Evolutionary conservation across 1,140 invertebrate genomes (phyloP), one percentile per base, ranked within the genome.

Genomic region (Scaptomyza graminum): DNA sequence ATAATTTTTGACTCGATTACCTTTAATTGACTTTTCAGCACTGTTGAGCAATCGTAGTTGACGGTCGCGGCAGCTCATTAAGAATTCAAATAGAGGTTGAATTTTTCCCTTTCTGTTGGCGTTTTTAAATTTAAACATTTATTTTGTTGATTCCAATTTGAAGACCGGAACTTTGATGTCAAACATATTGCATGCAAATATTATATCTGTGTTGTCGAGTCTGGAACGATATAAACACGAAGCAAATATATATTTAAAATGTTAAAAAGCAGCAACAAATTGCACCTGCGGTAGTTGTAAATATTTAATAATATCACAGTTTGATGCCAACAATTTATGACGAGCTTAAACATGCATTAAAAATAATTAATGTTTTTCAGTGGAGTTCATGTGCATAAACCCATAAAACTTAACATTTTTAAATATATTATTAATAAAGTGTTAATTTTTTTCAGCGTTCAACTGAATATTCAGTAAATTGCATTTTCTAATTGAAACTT

Each of bases 21-120:
- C 83, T 88, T 88, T 88, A 88, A 88, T 88, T 88, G 79, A 88
- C 84, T 88, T 88, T 88, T 89, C 76, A 87, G 79, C 83, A 62
- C 71, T 70, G 75, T 64, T 69, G 57, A 79, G 77, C 66, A 80
- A 57, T 65, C 65, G 76, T 63, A 43, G 74, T 62, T 57, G 82
- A 62, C 78, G 49, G 71, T 51, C 47, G 16, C 54, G 15, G 56
- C 47, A 31, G 55, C 61, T 79, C 84, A 88, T 88, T 88, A 88
- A 88, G 65, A 83, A 88, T 88, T 88, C 79, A 83, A 88, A 83
- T 56, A 59, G 64, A 47, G 62, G 65, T 49, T 54, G 13, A 61
- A 13, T 64, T 25, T 67, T 22, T 34, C 7, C 37, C n/a, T 25
- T 12, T 16, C 22, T 50, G 16, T 28, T 44, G 46, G 46, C 59